Percentiles rank a stretch among this genome's conserved stretches.
Conservation (phyloP, 2,113 vertebrate species). For the Cacatua alba region DNA sequence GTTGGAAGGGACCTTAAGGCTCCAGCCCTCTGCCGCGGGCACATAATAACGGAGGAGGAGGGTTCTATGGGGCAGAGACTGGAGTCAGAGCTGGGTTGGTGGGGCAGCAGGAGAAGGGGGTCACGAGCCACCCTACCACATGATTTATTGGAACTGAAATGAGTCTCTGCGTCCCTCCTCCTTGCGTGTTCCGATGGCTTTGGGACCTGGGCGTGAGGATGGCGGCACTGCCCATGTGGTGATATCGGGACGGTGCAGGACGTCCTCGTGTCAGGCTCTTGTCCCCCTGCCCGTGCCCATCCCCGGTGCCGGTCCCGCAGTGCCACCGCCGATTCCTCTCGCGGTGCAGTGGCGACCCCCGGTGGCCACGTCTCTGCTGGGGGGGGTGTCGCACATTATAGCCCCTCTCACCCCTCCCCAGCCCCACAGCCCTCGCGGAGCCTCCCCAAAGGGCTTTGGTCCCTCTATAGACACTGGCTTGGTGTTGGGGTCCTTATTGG, state of each 20-base stretch:
- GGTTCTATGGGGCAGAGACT: not conserved
- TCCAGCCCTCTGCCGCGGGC: not conserved
- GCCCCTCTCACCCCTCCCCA: not conserved
- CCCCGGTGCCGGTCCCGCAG: not conserved
- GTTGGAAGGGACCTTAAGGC: not conserved
- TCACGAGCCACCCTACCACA: not conserved
- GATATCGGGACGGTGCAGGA: rapidly evolving
- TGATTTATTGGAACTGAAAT: not conserved
- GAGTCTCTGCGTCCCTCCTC: not conserved
- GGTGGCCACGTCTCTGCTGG: not conserved
- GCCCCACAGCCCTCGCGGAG: rapidly evolving
- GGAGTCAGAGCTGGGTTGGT: not conserved
- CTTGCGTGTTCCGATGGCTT: rapidly evolving
- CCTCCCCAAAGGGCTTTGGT: not conserved
- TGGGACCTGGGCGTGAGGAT: not conserved
- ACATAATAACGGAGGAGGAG: not conserved
- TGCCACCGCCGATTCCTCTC: not conserved
- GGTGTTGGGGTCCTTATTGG: rapidly evolving
- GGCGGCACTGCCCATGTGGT: not conserved
- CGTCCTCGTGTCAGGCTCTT: not conserved
- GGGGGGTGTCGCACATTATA: rapidly evolving
- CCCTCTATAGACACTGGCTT: not conserved
- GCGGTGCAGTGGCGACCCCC: conserved; percentile 17
- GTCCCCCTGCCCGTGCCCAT: not conserved
- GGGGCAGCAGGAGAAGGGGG: not conserved